Base-by-base conservation (phyloP, 2,888 invertebrate genomes). In the Philonicus albiceps region DNA sequence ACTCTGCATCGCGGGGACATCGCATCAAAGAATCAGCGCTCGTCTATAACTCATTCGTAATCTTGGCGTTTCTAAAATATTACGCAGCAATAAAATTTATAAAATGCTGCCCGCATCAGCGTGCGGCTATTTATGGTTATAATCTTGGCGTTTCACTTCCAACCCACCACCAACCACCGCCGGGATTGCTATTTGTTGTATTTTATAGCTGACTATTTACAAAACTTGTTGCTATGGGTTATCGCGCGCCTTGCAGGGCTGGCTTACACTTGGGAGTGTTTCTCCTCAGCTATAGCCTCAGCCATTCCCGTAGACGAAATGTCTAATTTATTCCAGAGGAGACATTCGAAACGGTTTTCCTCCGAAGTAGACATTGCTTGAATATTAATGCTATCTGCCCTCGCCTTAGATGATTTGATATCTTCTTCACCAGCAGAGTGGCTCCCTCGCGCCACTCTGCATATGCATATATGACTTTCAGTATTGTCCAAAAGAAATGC, bases 181-280 rank as follows among this genome's bases (percentile, higher is more conserved):
- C 27, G 74, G 74, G 74, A 74, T 64, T 27, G 34, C 74, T 37
- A 74, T 76, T 34, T 76, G 76, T 43, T 43, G 40, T 76, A 37
- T 37, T 37, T 43, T 43, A 76, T 76, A 76, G 40, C 7, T 30
- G 30, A 22, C 49, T 80, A 53, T 80, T 76, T 80, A 53, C 43
- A 80, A 31, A 80, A 80, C 80, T 80, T 80, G 80, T 80, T 83
- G 83, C 83, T 55, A 83, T 83, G 64, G 43, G 34, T 72, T 40
- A 64, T 64, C 83, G 37, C 22, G 30, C 49, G 22, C 40, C 40
- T 83, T 53, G 19, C 80, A 80, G 80, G 80, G 80, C 80, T 80
- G 22, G 1, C 55, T 22, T 19, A 55, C 55, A 55, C 53, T 49
- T 34, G 11, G n/a, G 22, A 53, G 53, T 49, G 49, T 27, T 53